phyloP scores from a whole-genome alignment of 2,113 vertebrate species.

The Saimiri boliviensis region DNA sequence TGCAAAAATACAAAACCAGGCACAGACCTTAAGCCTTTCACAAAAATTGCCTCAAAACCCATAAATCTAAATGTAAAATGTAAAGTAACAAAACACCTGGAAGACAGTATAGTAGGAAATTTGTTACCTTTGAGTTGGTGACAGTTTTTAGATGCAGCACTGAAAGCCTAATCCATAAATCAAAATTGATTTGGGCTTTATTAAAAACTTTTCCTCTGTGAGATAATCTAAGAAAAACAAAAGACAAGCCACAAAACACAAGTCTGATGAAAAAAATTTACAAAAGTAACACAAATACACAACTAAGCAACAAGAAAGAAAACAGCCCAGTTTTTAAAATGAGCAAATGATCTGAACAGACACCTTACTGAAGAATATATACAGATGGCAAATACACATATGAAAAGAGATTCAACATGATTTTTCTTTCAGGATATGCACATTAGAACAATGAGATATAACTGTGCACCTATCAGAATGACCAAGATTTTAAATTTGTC shows the following conservation, averaged over 20 bases:
- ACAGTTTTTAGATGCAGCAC: background rate
- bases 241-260: background rate
- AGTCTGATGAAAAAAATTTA: background rate
- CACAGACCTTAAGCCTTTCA: background rate
- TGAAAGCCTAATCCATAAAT: background rate
- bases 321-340: background rate
- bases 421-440: background rate
- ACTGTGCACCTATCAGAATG: background rate
- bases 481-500: background rate
- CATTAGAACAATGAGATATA: background rate
- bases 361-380: background rate
- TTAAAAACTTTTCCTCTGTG: background rate
- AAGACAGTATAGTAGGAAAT: background rate
- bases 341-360: background rate
- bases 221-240: background rate
- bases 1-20: background rate
- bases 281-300: background rate
- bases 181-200: background rate
- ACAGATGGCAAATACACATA: background rate
- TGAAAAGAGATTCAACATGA: background rate
- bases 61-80: background rate
- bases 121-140: background rate
- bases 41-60: background rate
- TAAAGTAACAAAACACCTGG: background rate
- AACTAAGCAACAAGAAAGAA: background rate